Evolutionary conservation across 2,888 invertebrate species (phyloP).

Genomic region (Ceraclea dissimilis): DNA sequence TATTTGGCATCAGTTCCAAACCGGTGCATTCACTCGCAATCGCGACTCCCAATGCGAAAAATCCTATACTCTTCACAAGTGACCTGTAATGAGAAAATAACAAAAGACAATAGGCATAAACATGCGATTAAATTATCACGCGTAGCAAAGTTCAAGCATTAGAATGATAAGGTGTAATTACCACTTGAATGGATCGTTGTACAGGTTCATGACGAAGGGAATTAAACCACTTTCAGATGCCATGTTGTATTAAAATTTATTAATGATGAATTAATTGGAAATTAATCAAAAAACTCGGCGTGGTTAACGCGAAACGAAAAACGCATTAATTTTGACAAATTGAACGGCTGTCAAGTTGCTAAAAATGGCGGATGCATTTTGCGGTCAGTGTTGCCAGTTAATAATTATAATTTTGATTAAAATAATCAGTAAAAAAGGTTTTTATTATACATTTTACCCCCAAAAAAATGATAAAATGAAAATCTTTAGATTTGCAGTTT

Average conservation of each 20-base stretch:
- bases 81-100: slow-evolving; percentile 53
- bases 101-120: background rate
- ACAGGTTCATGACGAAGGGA: slow-evolving; percentile 55
- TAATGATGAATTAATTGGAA: background rate
- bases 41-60: slow-evolving; percentile 69
- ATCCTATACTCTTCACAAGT: slow-evolving; percentile 69
- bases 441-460: too few species aligned
- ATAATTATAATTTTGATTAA: too few species aligned
- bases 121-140: background rate
- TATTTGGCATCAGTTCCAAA: slow-evolving; percentile 64
- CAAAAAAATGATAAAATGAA: too few species aligned
- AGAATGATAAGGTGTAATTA: slow-evolving; percentile 30
- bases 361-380: too few species aligned
- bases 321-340: background rate
- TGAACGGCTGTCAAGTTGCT: too few species aligned
- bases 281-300: background rate
- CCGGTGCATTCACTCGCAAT: slow-evolving; percentile 73
- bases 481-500: too few species aligned
- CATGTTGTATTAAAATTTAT: slow-evolving; percentile 41
- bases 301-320: background rate
- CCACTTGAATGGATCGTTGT: slow-evolving; percentile 74
- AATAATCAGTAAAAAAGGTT: too few species aligned
- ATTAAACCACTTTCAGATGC: slow-evolving; percentile 49
- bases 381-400: too few species aligned
- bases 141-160: background rate